These are phyloP conservation scores for Thunnus albacares DNA, from an alignment of 2,797 vertebrate genomes.

Conservation along the genomic window DNA sequence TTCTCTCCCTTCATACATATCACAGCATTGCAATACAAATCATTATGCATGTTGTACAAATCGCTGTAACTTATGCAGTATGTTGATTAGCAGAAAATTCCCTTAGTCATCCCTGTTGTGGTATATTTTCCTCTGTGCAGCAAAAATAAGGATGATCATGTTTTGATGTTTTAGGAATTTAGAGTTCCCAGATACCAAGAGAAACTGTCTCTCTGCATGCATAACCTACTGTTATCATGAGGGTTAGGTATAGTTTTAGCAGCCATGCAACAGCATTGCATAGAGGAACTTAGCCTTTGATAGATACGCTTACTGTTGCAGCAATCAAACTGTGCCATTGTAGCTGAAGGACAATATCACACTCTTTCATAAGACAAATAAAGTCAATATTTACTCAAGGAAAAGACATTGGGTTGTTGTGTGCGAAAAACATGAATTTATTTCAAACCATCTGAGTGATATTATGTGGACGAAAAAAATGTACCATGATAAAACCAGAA, in stretches of 20 bases:
- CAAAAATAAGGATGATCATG: slow-evolving; percentile 10
- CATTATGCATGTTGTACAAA: slow-evolving; percentile 68
- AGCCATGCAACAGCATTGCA: not conserved
- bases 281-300: not conserved
- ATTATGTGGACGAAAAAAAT: slow-evolving; percentile 5
- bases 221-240: not conserved
- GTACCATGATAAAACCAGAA: not conserved
- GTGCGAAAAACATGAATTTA: not conserved
- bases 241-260: not conserved
- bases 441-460: not conserved
- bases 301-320: not conserved
- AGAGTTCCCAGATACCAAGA: not conserved
- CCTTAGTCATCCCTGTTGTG: slow-evolving; percentile 18
- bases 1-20: slow-evolving; percentile 54
- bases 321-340: too few species aligned
- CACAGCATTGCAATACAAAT: slow-evolving; percentile 65
- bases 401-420: not conserved
- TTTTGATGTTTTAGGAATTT: slow-evolving; percentile 17
- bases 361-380: not conserved
- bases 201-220: not conserved
- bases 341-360: not conserved
- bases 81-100: slow-evolving; percentile 62
- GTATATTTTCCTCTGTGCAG: not conserved
- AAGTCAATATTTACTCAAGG: not conserved
- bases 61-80: slow-evolving; percentile 46